These are phyloP conservation scores for Axea sp. DNA, from an alignment of 2,888 invertebrate species.

Conservation along the genomic window DNA sequence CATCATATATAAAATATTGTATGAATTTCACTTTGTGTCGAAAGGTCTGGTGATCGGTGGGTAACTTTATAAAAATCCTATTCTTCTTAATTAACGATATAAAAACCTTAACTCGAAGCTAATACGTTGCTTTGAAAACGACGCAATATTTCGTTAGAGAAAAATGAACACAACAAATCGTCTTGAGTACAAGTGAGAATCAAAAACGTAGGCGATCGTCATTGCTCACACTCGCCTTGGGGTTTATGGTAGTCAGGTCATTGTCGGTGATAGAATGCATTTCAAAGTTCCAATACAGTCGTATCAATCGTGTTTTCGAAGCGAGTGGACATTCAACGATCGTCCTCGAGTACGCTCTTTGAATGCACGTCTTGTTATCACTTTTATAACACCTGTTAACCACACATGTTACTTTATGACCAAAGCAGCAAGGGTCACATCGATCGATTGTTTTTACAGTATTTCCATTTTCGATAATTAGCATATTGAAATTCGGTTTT, in stretches of 20 bases:
- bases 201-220: slow-evolving; percentile 55
- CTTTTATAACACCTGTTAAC: slow-evolving; percentile 43
- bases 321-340: slow-evolving; percentile 46
- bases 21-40: too few relatives aligned
- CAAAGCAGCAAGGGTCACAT: slow-evolving; percentile 14
- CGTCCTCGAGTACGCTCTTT: slow-evolving; percentile 53
- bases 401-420: slow-evolving; percentile 24
- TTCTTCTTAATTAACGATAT: too few relatives aligned
- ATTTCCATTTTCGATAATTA: slow-evolving; percentile 26
- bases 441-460: background rate
- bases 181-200: too few relatives aligned
- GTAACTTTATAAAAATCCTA: too few relatives aligned
- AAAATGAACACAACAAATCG: background rate
- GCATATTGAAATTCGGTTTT: slow-evolving; percentile 12
- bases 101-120: slow-evolving; percentile 6
- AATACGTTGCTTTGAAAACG: background rate
- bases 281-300: slow-evolving; percentile 55
- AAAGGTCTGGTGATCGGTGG: too few relatives aligned
- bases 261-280: slow-evolving; percentile 62
- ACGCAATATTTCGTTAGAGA: background rate
- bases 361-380: slow-evolving; percentile 55
- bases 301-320: slow-evolving; percentile 59
- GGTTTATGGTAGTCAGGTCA: slow-evolving; percentile 64
- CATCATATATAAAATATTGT: too few relatives aligned
- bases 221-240: slow-evolving; percentile 62